Base-by-base conservation (phyloP, 2,113 vertebrate genomes). In the Carassius gibelio region DNA sequence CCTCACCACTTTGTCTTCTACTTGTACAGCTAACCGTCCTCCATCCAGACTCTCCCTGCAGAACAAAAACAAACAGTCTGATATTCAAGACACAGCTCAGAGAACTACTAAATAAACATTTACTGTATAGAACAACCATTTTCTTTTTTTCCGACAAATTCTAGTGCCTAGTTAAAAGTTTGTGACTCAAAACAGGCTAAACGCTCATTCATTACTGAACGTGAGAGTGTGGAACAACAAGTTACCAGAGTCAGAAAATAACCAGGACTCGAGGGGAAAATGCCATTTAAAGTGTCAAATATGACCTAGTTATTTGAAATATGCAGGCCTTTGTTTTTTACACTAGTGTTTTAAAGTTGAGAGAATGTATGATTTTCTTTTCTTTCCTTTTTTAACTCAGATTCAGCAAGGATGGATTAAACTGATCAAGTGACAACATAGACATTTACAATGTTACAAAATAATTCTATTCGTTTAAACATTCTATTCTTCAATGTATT, bases 1-100 rank as follows among this genome's bases (percentile, higher is more conserved):
- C 93, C 94, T 97, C 48, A 96, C 94, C 88, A 96, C 93, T 91
- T 96, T 99, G 87, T 96, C 95, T 87, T 98, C 96, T 91, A 98
- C 94, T 92, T 97, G 95, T 84, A 99, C 94, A 10, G 97, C 96
- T 66, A 98, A 91, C 93, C 83, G 93, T 91, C 95, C 95, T 89
- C 95, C 97, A 87, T 97, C 96, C 77, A 93, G 91, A 75, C 71
- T 93, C 92, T 99, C 98, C 92, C 98, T 99, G 92, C 72, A 90
- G 91, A 64, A 42, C 90, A 87, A 26, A 36, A 48, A 45, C 75
- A 11, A 8, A 86, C 21, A 89, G 11, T 62, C 5, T 21, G 9
- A 68, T 19, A 48, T 79, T 79, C 8, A 62, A 64, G 69, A 64
- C 14, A 82, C 45, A 15, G 17, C 11, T 36, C 66, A 82, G 45